These are phyloP conservation scores for Paradisaea rubra DNA, from an alignment of 2,113 vertebrate species.

Conservation along the genomic window DNA sequence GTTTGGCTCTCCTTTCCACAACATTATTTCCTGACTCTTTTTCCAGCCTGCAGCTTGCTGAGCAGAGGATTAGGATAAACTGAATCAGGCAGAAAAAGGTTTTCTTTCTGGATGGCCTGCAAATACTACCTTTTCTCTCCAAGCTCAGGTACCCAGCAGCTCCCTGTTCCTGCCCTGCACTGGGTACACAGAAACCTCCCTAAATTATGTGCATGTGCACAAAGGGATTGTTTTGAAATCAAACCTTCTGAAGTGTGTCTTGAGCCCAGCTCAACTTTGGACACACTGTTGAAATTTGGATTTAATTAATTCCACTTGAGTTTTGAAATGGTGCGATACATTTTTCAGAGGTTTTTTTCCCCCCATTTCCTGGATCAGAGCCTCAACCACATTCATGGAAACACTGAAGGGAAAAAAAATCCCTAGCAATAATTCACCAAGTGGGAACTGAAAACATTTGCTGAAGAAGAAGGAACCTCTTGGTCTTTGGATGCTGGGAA, in stretches of 20 bases:
- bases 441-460: constrained; percentile 51
- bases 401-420: constrained; percentile 37
- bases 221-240: constrained; percentile 59
- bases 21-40: constrained; percentile 25
- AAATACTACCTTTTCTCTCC: background rate
- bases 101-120: background rate
- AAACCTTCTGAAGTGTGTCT: constrained; percentile 56
- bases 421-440: constrained; percentile 59
- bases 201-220: constrained; percentile 29
- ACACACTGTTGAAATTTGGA: constrained; percentile 68
- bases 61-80: constrained; percentile 9
- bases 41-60: constrained; percentile 19
- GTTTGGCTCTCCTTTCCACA: background rate
- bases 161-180: background rate
- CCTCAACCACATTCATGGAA: constrained; percentile 66
- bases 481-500: constrained; percentile 50
- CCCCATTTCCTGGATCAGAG: constrained; percentile 65
- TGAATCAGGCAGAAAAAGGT: background rate
- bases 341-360: constrained; percentile 33
- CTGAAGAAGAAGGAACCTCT: constrained; percentile 35
- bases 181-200: background rate
- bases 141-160: constrained; percentile 13
- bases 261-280: constrained; percentile 59
- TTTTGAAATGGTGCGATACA: constrained; percentile 62
- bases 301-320: constrained; percentile 71